phyloP scores from a whole-genome alignment of 2,888 invertebrate species.

The Gryllus longicercus region DNA sequence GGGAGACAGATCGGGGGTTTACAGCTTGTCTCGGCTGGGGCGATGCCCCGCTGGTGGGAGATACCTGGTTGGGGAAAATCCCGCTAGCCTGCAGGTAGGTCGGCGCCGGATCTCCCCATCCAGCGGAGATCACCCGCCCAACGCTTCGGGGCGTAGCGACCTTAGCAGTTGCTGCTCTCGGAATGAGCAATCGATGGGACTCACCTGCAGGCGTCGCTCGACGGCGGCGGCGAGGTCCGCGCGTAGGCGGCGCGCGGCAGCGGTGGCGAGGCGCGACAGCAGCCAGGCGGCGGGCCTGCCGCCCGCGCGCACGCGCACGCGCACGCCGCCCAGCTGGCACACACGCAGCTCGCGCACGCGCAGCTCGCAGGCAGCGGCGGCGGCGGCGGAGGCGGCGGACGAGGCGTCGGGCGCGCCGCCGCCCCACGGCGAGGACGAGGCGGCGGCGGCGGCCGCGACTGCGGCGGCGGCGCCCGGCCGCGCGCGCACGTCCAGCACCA shows the following conservation, averaged over 20 bases:
- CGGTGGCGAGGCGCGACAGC: neutral
- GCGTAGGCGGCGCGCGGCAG: neutral
- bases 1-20: too few species aligned
- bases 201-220: neutral
- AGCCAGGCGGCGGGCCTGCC: neutral
- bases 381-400: neutral
- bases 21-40: too few species aligned
- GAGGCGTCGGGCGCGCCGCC: neutral
- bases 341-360: neutral
- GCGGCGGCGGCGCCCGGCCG: neutral
- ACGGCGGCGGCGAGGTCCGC: neutral
- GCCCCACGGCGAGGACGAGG: neutral
- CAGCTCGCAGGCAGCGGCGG: constrained; percentile 1
- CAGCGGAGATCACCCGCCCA: too few species aligned
- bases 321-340: neutral
- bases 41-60: too few species aligned
- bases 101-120: too few species aligned
- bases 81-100: too few species aligned
- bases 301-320: neutral
- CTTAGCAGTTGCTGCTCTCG: too few species aligned
- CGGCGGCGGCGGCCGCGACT: neutral
- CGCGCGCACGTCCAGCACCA: neutral
- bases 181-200: neutral
- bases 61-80: too few species aligned
- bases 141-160: too few species aligned